Conservation (phyloP, 2,113 vertebrate species). For the Lophochroa leadbeateri region DNA sequence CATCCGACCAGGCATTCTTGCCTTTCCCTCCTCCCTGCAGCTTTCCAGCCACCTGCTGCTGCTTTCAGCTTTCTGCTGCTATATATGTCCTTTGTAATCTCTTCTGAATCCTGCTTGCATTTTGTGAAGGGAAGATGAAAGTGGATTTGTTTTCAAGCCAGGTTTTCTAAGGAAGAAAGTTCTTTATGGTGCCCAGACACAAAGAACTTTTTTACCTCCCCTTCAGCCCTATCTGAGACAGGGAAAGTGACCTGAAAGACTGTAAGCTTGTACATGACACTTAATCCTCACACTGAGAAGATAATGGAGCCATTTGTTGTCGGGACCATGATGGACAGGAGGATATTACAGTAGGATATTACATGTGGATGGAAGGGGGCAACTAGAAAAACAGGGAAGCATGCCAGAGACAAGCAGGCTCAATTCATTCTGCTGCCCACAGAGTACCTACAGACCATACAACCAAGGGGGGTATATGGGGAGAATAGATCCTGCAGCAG, state of each 20-base stretch:
- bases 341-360: background rate
- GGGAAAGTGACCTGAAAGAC: background rate
- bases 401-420: background rate
- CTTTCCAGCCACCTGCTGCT: slow-evolving; percentile 34
- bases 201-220: background rate
- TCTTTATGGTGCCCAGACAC: background rate
- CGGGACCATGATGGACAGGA: background rate
- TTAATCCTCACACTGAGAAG: background rate
- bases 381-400: background rate
- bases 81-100: slow-evolving; percentile 17
- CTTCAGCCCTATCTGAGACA: background rate
- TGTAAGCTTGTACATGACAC: background rate
- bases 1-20: background rate
- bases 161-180: background rate
- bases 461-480: rapidly evolving
- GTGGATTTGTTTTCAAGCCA: background rate
- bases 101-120: background rate
- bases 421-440: background rate
- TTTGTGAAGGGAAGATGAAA: background rate
- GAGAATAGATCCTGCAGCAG: background rate
- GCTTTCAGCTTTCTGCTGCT: background rate
- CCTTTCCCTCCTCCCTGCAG: background rate
- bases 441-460: background rate
- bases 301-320: background rate
- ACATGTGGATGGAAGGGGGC: background rate